Percentiles rank a stretch among this genome's conserved stretches.
phyloP scores from a whole-genome alignment of 2,113 vertebrate species.

The Siniperca knerii region DNA sequence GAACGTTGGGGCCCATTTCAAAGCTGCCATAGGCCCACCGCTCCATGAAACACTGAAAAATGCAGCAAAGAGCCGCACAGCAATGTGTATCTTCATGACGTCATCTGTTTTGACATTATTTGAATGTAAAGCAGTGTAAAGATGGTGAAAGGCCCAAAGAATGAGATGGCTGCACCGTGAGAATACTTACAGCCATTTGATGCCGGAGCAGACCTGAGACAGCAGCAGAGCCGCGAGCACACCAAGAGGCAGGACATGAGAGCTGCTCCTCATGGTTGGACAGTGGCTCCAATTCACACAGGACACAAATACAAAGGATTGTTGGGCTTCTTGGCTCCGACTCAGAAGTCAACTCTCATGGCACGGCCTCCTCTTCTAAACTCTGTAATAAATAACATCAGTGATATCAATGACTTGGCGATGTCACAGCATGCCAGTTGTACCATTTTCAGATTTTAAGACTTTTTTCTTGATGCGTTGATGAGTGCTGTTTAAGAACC shows the following conservation, averaged over 20 bases:
- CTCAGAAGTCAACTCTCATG: conserved; percentile 77
- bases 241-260: conserved; percentile 82
- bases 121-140: conserved; percentile 4
- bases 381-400: conserved; percentile 52
- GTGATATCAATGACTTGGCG: background rate
- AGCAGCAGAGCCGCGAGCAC: conserved; percentile 90
- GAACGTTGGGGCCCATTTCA: conserved; percentile 56
- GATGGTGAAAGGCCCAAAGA: background rate
- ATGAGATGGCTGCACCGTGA: background rate
- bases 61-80: conserved; percentile 5
- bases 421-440: background rate
- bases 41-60: conserved; percentile 26
- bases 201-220: conserved; percentile 90
- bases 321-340: conserved; percentile 53
- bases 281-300: conserved; percentile 56
- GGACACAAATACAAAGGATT: conserved; percentile 52
- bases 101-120: conserved; percentile 25
- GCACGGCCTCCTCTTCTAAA: conserved; percentile 57
- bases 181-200: conserved; percentile 98
- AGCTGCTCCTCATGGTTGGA: conserved; percentile 82
- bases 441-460: background rate
- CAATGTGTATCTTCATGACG: background rate
- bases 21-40: conserved; percentile 42
- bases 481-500: background rate
- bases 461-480: background rate